A percentile compares a stretch with the other conserved stretches of the same genome.
Conservation (phyloP, 2,113 vertebrate genomes). For the Apodemus speciosus region DNA sequence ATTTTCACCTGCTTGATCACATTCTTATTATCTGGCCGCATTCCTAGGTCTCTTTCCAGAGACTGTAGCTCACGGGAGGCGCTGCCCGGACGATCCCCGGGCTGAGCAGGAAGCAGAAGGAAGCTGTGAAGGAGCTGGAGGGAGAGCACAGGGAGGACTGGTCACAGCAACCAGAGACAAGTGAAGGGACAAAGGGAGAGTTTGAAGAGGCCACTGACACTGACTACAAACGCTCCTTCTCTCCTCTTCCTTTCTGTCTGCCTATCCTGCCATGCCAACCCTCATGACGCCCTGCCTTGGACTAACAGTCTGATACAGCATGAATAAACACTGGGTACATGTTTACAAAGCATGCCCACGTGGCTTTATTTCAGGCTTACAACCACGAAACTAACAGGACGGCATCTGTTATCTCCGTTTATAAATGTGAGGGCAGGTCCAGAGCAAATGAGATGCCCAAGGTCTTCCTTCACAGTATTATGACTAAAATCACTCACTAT, state of each 20-base stretch:
- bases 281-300: not conserved
- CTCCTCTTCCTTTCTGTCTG: not conserved
- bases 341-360: not conserved
- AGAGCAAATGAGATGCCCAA: not conserved
- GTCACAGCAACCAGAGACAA: not conserved
- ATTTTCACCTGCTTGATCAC: not conserved
- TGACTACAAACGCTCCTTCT: not conserved
- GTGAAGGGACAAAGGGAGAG: not conserved
- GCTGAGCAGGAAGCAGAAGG: not conserved
- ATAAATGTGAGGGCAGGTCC: not conserved
- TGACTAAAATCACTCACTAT: not conserved
- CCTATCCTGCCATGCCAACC: not conserved
- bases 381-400: not conserved
- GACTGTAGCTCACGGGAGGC: not conserved
- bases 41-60: not conserved
- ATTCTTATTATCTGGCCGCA: not conserved
- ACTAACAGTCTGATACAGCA: not conserved
- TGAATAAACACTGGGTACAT: accelerated
- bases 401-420: not conserved
- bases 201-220: not conserved
- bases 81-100: not conserved
- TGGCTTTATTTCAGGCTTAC: not conserved
- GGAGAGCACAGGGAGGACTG: not conserved
- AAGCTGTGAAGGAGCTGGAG: not conserved
- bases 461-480: not conserved